Percentiles rank a stretch among this genome's conserved stretches.
These are phyloP conservation scores for Junonia oenone DNA, from an alignment of 2,888 invertebrate genomes.

Conservation along the genomic window DNA sequence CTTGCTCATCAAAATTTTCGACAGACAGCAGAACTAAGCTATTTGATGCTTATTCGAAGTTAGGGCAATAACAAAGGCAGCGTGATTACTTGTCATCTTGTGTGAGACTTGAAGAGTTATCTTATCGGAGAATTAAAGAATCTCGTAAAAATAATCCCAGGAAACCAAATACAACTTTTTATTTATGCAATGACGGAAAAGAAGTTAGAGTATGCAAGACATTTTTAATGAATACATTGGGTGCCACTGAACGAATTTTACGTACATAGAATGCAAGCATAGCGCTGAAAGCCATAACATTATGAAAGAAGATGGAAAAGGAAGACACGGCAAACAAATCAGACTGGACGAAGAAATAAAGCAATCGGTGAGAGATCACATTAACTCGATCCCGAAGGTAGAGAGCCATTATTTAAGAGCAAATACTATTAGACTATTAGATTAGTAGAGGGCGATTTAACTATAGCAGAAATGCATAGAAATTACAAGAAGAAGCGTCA, in stretches of 20 bases:
- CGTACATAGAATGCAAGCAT: constrained; percentile 15
- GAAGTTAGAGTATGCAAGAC: constrained; percentile 23
- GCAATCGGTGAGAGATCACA: constrained; percentile 22
- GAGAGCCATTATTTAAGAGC: constrained; percentile 25
- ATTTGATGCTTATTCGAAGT: no score
- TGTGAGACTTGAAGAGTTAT: no score
- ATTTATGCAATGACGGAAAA: no score
- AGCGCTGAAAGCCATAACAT: not conserved
- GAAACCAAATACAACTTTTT: not conserved
- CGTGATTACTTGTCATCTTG: no score
- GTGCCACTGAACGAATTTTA: constrained; percentile 15
- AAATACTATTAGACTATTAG: constrained; percentile 14
- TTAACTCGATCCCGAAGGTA: constrained; percentile 24
- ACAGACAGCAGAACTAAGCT: no score
- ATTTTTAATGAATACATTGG: constrained; percentile 26
- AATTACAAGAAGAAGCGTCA: no score
- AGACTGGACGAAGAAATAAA: constrained; percentile 13
- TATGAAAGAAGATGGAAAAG: constrained; percentile 13
- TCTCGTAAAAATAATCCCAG: constrained; percentile 19
- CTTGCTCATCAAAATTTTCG: no score
- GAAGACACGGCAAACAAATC: constrained; percentile 20
- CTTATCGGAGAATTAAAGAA: no score
- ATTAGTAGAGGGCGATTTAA: no score
- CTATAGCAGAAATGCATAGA: no score
- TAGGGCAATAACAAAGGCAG: no score